These are phyloP conservation scores for Caenorhabditis tropicalis DNA, from an alignment of 1,140 invertebrate species.

Conservation along the genomic window DNA sequence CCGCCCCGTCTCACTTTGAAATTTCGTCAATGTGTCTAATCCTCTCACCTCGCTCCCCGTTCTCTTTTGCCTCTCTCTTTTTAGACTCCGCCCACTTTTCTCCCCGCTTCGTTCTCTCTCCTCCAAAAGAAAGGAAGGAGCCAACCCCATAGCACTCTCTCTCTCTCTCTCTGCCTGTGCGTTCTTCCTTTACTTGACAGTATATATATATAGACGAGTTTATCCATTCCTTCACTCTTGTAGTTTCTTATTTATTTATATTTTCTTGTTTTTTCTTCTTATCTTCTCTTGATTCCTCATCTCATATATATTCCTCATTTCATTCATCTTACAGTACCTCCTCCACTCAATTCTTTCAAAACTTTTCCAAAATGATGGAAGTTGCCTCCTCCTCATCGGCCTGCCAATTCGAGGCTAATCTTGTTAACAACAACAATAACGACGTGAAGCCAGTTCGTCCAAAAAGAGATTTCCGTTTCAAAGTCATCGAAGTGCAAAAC, in stretches of 20 bases:
- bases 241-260: slow-evolving; percentile 18
- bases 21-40: slow-evolving; percentile 13
- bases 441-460: slow-evolving; percentile 30
- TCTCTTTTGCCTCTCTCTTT: neutral
- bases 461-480: slow-evolving; percentile 54
- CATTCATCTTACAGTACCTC: slow-evolving; percentile 5
- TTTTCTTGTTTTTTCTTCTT: neutral
- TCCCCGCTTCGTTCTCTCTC: slow-evolving; percentile 4
- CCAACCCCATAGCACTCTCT: slow-evolving; percentile 9
- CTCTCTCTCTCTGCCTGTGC: no score
- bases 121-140: slow-evolving; percentile 10
- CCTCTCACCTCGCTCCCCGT: neutral
- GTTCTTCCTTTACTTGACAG: neutral
- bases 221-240: neutral
- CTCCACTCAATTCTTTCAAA: no score
- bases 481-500: slow-evolving; percentile 51
- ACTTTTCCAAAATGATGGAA: slow-evolving; percentile 50
- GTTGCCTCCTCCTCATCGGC: slow-evolving; percentile 35
- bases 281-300: neutral
- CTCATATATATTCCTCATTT: neutral
- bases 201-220: slow-evolving; percentile 31
- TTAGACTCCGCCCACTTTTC: neutral
- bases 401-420: slow-evolving; percentile 2
- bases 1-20: neutral
- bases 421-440: slow-evolving; percentile 8